Conservation (phyloP, 2,888 invertebrate genomes). For the Actias luna region DNA sequence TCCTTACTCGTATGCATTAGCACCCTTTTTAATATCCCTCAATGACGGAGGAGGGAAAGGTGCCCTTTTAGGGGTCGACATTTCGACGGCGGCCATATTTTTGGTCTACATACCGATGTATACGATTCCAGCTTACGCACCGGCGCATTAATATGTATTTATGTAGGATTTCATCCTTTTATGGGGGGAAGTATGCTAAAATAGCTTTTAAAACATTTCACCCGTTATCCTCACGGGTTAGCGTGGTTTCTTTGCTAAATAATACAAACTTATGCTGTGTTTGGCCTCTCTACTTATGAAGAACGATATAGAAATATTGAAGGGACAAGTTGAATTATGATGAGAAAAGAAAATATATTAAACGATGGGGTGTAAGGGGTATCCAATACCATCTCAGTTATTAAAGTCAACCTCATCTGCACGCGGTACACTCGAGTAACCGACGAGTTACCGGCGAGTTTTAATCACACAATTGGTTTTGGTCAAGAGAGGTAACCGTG, state of each 20-base stretch:
- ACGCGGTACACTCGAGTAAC: too few species aligned
- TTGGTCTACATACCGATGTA: conserved; percentile 14
- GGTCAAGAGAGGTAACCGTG: too few species aligned
- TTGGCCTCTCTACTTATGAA: not conserved
- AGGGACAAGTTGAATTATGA: too few species aligned
- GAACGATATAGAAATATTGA: not conserved
- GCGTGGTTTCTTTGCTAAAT: not conserved
- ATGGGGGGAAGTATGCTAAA: not conserved
- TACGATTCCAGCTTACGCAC: conserved; percentile 7
- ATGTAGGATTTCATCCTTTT: conserved; percentile 17
- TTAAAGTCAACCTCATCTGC: too few species aligned
- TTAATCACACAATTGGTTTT: too few species aligned
- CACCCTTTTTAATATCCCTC: conserved; percentile 62
- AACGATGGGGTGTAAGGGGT: too few species aligned
- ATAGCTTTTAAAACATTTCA: not conserved
- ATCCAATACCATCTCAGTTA: too few species aligned
- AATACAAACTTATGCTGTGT: not conserved
- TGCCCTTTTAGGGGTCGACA: conserved; percentile 41
- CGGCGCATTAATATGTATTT: conserved; percentile 19
- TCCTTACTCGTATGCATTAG: conserved; percentile 22
- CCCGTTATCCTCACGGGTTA: not conserved
- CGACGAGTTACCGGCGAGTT: too few species aligned
- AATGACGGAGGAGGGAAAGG: conserved; percentile 38
- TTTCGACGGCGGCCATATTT: conserved; percentile 30
- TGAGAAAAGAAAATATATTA: too few species aligned